Conservation (phyloP, 2,888 invertebrate species). For the Sisyra nigra region DNA sequence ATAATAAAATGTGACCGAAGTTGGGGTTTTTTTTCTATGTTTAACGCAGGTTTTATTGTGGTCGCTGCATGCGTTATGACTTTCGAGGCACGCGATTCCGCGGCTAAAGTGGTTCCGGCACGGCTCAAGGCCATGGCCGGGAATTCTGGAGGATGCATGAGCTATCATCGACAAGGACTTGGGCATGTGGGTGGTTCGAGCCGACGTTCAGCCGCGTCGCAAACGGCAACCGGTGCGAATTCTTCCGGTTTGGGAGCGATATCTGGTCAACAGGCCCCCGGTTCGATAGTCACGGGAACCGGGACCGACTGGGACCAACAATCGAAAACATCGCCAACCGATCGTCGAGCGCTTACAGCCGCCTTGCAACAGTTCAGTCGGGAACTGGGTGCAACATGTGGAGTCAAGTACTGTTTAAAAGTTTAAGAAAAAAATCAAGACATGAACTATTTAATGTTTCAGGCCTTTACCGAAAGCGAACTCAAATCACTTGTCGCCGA, state of each 20-base stretch:
- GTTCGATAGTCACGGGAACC: slow-evolving; percentile 20
- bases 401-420: slow-evolving; percentile 5
- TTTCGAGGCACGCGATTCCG: slow-evolving; percentile 91
- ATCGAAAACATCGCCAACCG: slow-evolving; percentile 24
- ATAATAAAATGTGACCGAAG: neutral
- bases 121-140: slow-evolving; percentile 33
- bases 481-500: slow-evolving; percentile 9
- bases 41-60: slow-evolving; percentile 82
- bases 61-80: slow-evolving; percentile 97
- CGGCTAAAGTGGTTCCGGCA: slow-evolving; percentile 81
- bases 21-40: no score
- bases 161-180: slow-evolving; percentile 1
- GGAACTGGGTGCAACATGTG: slow-evolving; percentile 17
- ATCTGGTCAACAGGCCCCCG: neutral
- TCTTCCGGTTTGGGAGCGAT: neutral
- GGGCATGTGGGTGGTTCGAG: slow-evolving; percentile 16
- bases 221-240: slow-evolving; percentile 16
- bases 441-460: neutral
- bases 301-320: slow-evolving; percentile 14
- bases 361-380: slow-evolving; percentile 26
- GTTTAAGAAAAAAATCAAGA: slow-evolving; percentile 2
- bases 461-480: slow-evolving; percentile 14
- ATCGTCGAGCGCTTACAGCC: slow-evolving; percentile 30
- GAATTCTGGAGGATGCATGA: slow-evolving; percentile 16
- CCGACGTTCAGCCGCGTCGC: slow-evolving; percentile 31